Percentiles rank a stretch among this genome's conserved stretches.
Evolutionary conservation across 2,888 invertebrate genomes (phyloP).

Genomic region (Lissocephala sabroskyi): DNA sequence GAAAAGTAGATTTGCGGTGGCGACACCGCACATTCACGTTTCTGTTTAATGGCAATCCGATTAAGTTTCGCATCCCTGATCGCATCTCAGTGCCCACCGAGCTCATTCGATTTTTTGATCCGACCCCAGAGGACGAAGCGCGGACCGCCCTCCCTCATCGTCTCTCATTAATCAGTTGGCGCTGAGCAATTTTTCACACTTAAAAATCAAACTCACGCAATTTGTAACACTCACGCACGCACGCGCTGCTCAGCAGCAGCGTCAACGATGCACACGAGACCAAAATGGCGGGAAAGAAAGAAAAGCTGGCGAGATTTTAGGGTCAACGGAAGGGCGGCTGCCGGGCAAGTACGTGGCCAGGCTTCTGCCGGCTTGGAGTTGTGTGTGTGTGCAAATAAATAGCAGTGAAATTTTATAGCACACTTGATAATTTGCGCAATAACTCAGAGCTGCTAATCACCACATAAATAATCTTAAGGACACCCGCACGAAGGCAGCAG

Average conservation of each 20-base stretch:
- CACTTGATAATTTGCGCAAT: constrained; percentile 67
- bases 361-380: neutral
- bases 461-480: constrained; percentile 67
- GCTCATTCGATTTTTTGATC: too few species aligned
- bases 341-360: neutral
- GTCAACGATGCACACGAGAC: constrained; percentile 50
- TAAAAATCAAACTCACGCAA: constrained; percentile 46
- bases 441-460: constrained; percentile 68
- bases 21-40: too few species aligned
- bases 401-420: constrained; percentile 61
- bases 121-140: too few species aligned
- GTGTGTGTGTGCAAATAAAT: constrained; percentile 37
- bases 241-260: too few species aligned
- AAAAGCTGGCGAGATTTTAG: neutral
- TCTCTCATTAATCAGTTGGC: constrained; percentile 43
- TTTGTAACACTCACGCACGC: too few species aligned
- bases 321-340: neutral
- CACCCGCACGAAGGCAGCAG: constrained; percentile 19
- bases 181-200: constrained; percentile 34
- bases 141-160: too few species aligned
- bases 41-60: too few species aligned
- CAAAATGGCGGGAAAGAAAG: too few species aligned
- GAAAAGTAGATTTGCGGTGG: too few species aligned
- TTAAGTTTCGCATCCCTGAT: too few species aligned
- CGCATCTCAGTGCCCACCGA: too few species aligned